Evolutionary conservation across 1,140 invertebrate species (phyloP).

Genomic region (Aphidius ervi): DNA sequence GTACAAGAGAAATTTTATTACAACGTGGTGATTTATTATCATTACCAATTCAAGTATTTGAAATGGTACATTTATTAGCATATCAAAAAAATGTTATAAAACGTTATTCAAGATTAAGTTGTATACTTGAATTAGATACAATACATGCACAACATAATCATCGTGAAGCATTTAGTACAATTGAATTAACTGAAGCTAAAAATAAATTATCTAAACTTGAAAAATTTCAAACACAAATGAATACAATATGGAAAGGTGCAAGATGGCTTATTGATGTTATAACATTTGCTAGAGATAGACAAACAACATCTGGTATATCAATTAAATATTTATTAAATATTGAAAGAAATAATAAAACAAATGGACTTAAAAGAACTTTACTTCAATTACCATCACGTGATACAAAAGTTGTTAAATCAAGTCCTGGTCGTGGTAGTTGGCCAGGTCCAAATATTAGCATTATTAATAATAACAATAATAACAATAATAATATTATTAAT

Average conservation of each 20-base stretch:
- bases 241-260: constrained; percentile 84
- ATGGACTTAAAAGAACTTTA: constrained; percentile 51
- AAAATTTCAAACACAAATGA: constrained; percentile 76
- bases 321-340: constrained; percentile 48
- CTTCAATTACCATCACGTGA: constrained; percentile 70
- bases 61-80: constrained; percentile 89
- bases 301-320: constrained; percentile 37
- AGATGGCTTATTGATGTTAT: constrained; percentile 95
- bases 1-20: constrained; percentile 75
- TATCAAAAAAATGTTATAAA: constrained; percentile 86
- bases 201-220: constrained; percentile 77
- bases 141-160: constrained; percentile 87
- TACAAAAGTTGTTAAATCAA: constrained; percentile 70
- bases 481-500: constrained; percentile 36
- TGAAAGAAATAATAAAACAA: constrained; percentile 30
- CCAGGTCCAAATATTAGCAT: constrained; percentile 68
- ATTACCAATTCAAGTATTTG: constrained; percentile 84
- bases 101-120: constrained; percentile 85
- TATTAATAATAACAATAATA: too few relatives aligned
- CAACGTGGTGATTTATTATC: constrained; percentile 77
- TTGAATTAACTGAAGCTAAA: constrained; percentile 80
- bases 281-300: constrained; percentile 82
- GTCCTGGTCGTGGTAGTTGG: constrained; percentile 75
- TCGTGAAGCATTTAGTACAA: constrained; percentile 87
- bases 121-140: constrained; percentile 87